These are phyloP conservation scores for Trissolcus japonicus DNA, from an alignment of 2,888 invertebrate genomes.

Conservation along the genomic window DNA sequence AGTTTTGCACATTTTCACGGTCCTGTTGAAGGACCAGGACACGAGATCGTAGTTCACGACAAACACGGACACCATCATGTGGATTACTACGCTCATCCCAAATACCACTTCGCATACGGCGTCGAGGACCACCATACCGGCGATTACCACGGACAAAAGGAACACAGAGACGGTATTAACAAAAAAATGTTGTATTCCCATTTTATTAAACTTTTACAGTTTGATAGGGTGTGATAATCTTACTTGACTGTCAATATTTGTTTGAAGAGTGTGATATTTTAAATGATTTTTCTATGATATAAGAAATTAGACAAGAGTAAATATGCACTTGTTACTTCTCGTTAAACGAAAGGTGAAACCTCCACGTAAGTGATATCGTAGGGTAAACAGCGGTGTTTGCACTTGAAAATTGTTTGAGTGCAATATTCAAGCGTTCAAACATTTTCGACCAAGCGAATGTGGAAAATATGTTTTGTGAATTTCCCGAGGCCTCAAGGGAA, in stretches of 20 bases:
- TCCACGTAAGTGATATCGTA: neutral
- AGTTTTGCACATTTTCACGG: conserved; percentile 72
- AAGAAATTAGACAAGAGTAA: neutral
- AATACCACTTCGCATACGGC: conserved; percentile 69
- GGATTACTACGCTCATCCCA: conserved; percentile 69
- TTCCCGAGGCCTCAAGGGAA: neutral
- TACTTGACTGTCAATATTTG: too few relatives aligned
- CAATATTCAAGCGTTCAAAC: conserved; percentile 11
- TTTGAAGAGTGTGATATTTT: neutral
- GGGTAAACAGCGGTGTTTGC: conserved; percentile 1
- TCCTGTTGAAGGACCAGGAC: conserved; percentile 69
- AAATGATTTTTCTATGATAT: neutral
- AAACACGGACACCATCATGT: conserved; percentile 68
- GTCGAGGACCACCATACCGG: conserved; percentile 70
- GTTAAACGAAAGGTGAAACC: neutral
- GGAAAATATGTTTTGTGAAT: neutral
- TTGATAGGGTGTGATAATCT: too few relatives aligned
- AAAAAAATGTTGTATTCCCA: conserved; percentile 2
- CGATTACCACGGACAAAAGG: conserved; percentile 73
- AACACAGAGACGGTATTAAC: conserved; percentile 70
- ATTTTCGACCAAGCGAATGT: conserved; percentile 3
- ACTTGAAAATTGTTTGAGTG: conserved; percentile 22
- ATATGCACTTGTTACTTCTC: neutral
- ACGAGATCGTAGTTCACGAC: conserved; percentile 67
- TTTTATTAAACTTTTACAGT: neutral